Conservation (phyloP, 64 coral and sea anemone species). For the Pocillopora verrucosa region DNA sequence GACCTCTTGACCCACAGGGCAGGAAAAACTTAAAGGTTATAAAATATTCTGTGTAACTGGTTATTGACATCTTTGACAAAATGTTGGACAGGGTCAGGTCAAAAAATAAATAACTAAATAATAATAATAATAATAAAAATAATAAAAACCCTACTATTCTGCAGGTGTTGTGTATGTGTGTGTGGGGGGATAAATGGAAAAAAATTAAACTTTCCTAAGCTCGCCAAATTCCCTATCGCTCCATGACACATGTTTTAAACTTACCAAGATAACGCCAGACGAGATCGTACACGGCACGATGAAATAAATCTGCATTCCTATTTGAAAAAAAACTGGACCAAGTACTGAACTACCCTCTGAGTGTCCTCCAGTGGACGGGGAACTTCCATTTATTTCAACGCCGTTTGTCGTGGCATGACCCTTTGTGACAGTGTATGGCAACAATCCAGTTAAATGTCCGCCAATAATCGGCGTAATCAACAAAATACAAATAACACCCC, state of each 20-base stretch:
- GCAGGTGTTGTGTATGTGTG: background rate
- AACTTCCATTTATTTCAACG: background rate
- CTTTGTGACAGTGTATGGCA: constrained; percentile 45
- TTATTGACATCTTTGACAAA: too few relatives aligned
- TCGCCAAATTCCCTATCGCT: background rate
- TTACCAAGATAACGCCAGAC: constrained; percentile 72
- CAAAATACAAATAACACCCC: constrained; percentile 66
- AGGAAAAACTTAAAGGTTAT: too few relatives aligned
- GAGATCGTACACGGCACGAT: constrained; percentile 81
- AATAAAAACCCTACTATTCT: too few relatives aligned
- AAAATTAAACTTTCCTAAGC: too few relatives aligned
- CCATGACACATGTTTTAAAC: background rate
- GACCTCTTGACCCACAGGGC: too few relatives aligned
- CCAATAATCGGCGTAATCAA: constrained; percentile 75
- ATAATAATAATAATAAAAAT: too few relatives aligned
- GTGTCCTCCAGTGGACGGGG: background rate
- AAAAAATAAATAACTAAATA: too few relatives aligned
- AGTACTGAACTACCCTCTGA: constrained; percentile 35
- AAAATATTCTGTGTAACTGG: too few relatives aligned
- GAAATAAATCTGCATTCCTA: constrained; percentile 72
- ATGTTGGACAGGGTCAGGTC: too few relatives aligned
- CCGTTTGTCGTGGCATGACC: background rate
- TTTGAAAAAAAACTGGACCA: constrained; percentile 65
- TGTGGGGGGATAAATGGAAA: too few relatives aligned
- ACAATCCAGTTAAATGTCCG: constrained; percentile 50